Conservation (phyloP, 2,797 vertebrate genomes). For the Tokudaia tokunoshimensis region DNA sequence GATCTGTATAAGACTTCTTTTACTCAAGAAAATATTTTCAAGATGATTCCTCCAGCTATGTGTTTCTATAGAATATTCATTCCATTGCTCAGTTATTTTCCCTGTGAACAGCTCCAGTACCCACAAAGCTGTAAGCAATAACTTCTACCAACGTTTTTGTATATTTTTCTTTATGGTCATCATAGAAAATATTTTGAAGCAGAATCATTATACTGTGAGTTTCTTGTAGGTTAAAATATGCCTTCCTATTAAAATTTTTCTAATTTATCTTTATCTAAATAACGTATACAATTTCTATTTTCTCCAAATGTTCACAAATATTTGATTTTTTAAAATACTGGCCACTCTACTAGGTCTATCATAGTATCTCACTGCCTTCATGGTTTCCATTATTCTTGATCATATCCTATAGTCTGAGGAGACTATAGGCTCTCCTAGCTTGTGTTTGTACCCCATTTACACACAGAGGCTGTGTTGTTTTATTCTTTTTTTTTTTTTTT, state of each 20-base stretch:
- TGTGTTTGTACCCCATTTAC: not conserved
- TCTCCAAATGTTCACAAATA: not conserved
- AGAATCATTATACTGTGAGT: not conserved
- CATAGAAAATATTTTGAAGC: not conserved
- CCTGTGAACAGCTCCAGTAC: not conserved
- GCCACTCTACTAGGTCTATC: not conserved
- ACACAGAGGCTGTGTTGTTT: not conserved
- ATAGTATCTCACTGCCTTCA: not conserved
- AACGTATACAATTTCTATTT: not conserved
- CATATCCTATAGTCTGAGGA: not conserved
- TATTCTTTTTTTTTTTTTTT: constrained; percentile 30
- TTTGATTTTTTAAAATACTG: not conserved
- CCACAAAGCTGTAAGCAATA: not conserved
- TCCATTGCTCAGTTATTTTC: not conserved
- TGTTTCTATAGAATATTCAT: not conserved
- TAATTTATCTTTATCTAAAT: not conserved
- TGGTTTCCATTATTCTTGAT: not conserved
- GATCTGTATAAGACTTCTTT: not conserved
- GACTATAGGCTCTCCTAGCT: not conserved
- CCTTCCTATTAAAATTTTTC: not conserved
- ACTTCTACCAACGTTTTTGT: not conserved
- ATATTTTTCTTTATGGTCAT: not conserved
- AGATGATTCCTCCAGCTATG: not conserved
- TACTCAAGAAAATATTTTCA: not conserved
- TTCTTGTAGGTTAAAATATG: not conserved